Evolutionary conservation across 2,888 invertebrate species (phyloP).

Genomic region (Tipula confusa): DNA sequence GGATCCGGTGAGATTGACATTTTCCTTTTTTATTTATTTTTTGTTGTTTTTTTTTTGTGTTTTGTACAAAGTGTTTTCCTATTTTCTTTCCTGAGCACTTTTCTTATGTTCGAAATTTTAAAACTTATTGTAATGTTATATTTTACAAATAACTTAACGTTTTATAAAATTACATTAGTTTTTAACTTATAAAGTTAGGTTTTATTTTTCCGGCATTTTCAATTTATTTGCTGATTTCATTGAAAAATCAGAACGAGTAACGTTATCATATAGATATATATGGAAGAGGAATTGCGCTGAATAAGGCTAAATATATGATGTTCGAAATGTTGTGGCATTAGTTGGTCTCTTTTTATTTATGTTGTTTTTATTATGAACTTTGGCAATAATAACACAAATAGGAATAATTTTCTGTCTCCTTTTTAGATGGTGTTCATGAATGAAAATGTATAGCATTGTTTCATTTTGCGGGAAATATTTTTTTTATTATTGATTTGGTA

Average conservation of each 20-base stretch:
- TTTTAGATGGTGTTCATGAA: not conserved
- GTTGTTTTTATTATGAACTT: not conserved
- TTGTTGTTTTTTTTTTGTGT: too few relatives aligned
- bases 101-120: not conserved
- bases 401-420: too few relatives aligned
- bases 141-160: not conserved
- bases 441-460: not conserved
- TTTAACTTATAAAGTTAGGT: not conserved
- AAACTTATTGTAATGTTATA: not conserved
- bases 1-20: not conserved
- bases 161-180: not conserved
- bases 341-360: not conserved
- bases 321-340: not conserved
- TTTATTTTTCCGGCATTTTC: conserved; percentile 3
- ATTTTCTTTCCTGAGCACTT: not conserved
- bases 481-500: too few relatives aligned
- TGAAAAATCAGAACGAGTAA: not conserved
- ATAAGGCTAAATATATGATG: not conserved
- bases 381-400: too few relatives aligned
- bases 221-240: not conserved
- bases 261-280: not conserved
- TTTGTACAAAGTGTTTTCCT: not conserved
- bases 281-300: not conserved
- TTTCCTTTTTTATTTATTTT: not conserved
- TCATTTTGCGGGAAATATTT: not conserved